Conservation (phyloP, 2,888 invertebrate genomes). For the Aethes cnicana region DNA sequence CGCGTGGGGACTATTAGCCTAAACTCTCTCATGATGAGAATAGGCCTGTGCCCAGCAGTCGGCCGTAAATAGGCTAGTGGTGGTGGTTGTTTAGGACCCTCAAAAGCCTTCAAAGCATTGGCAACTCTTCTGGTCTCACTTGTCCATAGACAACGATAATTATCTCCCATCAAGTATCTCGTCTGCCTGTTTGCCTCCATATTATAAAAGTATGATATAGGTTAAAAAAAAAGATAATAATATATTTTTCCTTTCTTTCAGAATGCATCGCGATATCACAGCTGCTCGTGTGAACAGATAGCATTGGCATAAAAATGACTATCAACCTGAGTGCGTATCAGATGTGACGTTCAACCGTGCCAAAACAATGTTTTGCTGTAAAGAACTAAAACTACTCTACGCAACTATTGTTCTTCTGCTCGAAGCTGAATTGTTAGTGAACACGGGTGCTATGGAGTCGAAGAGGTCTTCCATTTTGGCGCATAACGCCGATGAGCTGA, state of each 20-base stretch:
- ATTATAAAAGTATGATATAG: neutral
- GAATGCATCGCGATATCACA: slow-evolving; percentile 45
- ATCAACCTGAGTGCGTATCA: slow-evolving; percentile 70
- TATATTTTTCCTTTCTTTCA: slow-evolving; percentile 51
- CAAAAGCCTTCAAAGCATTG: too few relatives aligned
- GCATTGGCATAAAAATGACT: slow-evolving; percentile 60
- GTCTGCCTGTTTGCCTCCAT: too few relatives aligned
- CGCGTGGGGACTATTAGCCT: too few relatives aligned
- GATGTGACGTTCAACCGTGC: slow-evolving; percentile 69
- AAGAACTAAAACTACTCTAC: slow-evolving; percentile 75
- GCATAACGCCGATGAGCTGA: slow-evolving; percentile 70
- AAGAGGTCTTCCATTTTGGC: slow-evolving; percentile 70
- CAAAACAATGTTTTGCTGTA: slow-evolving; percentile 80
- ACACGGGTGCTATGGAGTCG: slow-evolving; percentile 73
- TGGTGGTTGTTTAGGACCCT: too few relatives aligned
- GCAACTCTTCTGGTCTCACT: too few relatives aligned
- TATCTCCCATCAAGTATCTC: too few relatives aligned
- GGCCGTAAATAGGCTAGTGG: too few relatives aligned
- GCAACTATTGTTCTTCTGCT: slow-evolving; percentile 71
- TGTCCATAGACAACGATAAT: too few relatives aligned
- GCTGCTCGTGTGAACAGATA: slow-evolving; percentile 47
- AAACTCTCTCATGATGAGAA: too few relatives aligned
- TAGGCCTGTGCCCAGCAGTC: too few relatives aligned
- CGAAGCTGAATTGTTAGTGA: slow-evolving; percentile 69
- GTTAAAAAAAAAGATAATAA: slow-evolving; percentile 3